Conservation (phyloP, 1,140 invertebrate genomes). For the Riptortus pedestris region DNA sequence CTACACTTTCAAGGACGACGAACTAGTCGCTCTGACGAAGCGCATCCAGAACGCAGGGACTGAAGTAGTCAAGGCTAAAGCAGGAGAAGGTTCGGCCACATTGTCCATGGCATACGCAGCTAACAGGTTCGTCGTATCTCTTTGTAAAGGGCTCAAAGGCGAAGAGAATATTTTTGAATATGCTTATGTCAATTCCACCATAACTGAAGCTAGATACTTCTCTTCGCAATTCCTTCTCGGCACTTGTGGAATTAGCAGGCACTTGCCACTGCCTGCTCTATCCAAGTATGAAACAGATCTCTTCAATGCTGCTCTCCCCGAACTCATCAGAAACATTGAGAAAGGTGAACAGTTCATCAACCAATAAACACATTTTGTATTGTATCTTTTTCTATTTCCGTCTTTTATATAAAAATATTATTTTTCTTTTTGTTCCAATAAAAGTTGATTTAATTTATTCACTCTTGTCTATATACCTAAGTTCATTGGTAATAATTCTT, state of each 20-base stretch:
- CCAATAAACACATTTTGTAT: too few relatives aligned
- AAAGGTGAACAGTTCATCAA: slow-evolving; percentile 90
- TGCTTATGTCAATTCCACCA: slow-evolving; percentile 80
- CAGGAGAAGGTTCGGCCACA: slow-evolving; percentile 94
- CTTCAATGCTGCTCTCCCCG: slow-evolving; percentile 79
- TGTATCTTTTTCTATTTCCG: too few relatives aligned
- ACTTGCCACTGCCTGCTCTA: slow-evolving; percentile 83
- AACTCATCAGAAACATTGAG: slow-evolving; percentile 89
- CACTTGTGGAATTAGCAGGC: slow-evolving; percentile 85
- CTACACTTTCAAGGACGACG: slow-evolving; percentile 57
- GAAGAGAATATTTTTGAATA: slow-evolving; percentile 86
- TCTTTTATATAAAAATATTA: too few relatives aligned
- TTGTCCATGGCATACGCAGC: slow-evolving; percentile 99
- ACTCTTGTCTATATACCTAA: too few relatives aligned
- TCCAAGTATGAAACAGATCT: slow-evolving; percentile 77
- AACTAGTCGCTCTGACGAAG: slow-evolving; percentile 67
- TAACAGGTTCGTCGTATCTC: slow-evolving; percentile 74
- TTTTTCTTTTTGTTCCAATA: too few relatives aligned
- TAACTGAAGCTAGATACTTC: slow-evolving; percentile 87
- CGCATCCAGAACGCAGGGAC: slow-evolving; percentile 95
- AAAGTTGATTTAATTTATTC: too few relatives aligned
- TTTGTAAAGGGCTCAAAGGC: slow-evolving; percentile 73
- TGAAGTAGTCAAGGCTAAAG: slow-evolving; percentile 98
- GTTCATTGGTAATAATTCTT: too few relatives aligned
- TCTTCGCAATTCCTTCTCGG: slow-evolving; percentile 87